Evolutionary conservation across 2,797 vertebrate genomes (phyloP).

Genomic region (Sebastes variabilis): DNA sequence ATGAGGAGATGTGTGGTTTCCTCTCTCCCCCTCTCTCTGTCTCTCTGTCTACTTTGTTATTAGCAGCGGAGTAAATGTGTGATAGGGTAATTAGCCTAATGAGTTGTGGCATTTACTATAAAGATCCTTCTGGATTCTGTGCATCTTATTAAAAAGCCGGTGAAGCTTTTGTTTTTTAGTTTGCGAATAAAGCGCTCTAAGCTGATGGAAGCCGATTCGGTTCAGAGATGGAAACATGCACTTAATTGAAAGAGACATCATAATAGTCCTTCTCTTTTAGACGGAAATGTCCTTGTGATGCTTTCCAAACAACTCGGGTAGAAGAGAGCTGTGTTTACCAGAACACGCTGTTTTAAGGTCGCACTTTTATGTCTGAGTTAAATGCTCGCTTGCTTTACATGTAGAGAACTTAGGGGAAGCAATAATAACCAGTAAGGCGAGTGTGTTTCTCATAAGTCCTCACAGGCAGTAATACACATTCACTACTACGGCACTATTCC

Average conservation of each 20-base stretch:
- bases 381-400: constrained; percentile 26
- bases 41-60: constrained; percentile 72
- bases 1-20: constrained; percentile 72
- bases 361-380: constrained; percentile 30
- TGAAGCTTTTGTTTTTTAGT: constrained; percentile 62
- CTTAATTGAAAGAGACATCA: constrained; percentile 61
- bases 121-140: constrained; percentile 74
- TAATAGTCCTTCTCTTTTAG: constrained; percentile 20
- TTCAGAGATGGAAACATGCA: constrained; percentile 45
- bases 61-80: constrained; percentile 79
- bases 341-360: constrained; percentile 26
- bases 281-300: constrained; percentile 49
- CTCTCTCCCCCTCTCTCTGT: constrained; percentile 54
- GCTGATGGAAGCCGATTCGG: constrained; percentile 40
- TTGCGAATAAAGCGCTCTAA: constrained; percentile 26
- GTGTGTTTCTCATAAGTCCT: background rate
- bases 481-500: background rate
- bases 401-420: background rate
- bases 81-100: constrained; percentile 85
- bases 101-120: constrained; percentile 81
- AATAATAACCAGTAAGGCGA: background rate
- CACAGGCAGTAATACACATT: background rate
- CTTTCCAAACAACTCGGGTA: background rate
- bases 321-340: constrained; percentile 36
- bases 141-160: constrained; percentile 74